Conservation (phyloP, 2,888 invertebrate species). For the Trissonchulus latispiculum region DNA sequence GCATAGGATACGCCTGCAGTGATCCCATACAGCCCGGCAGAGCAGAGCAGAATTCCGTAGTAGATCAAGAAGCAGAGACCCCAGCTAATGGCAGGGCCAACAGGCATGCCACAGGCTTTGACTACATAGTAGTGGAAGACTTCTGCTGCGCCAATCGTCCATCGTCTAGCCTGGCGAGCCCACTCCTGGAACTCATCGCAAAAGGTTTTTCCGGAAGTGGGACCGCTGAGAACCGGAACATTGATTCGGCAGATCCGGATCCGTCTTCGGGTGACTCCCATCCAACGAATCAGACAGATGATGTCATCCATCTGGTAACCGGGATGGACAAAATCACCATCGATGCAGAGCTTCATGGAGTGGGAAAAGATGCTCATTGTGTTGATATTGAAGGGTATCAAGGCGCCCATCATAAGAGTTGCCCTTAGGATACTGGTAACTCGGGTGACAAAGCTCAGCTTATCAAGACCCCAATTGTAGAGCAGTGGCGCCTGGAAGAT, state of each 20-base stretch:
- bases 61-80: neutral
- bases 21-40: neutral
- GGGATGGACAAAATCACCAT: constrained; percentile 29
- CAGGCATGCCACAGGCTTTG: constrained; percentile 30
- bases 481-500: neutral
- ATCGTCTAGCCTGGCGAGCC: constrained; percentile 36
- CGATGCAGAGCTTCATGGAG: constrained; percentile 33
- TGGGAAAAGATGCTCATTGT: constrained; percentile 37
- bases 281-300: neutral
- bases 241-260: neutral
- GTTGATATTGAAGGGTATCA: constrained; percentile 28
- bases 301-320: neutral
- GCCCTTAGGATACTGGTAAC: constrained; percentile 24
- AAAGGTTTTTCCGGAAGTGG: neutral
- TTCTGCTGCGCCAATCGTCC: constrained; percentile 40
- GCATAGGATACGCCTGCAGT: neutral
- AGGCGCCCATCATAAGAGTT: constrained; percentile 36
- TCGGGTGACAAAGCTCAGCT: neutral
- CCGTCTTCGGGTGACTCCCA: neutral
- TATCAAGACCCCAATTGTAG: neutral
- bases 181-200: constrained; percentile 35
- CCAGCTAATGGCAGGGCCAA: neutral
- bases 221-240: neutral
- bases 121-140: constrained; percentile 39
- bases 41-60: neutral